Evolutionary conservation across 2,797 vertebrate genomes (phyloP).

Genomic region (Semaprochilodus insignis): DNA sequence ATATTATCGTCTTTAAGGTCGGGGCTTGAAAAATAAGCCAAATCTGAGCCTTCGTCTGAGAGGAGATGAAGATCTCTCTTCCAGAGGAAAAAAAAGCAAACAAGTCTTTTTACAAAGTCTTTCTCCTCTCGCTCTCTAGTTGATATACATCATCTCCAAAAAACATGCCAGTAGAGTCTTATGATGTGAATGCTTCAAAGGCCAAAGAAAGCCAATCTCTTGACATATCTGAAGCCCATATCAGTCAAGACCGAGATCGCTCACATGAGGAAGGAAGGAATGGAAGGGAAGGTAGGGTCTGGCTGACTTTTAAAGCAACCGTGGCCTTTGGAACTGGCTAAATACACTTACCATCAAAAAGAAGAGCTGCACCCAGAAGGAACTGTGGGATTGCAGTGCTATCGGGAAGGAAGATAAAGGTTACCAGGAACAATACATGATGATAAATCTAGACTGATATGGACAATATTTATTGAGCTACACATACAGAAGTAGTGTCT

Average conservation of each 20-base stretch:
- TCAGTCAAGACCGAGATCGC: not conserved
- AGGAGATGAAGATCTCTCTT: conserved; percentile 10
- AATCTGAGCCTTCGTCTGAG: not conserved
- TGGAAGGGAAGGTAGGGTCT: not conserved
- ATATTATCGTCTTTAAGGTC: conserved; percentile 49
- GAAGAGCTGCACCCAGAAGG: too few species aligned
- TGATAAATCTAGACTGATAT: too few species aligned
- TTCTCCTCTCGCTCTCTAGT: not conserved
- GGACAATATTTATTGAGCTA: too few species aligned
- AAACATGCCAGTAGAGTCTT: not conserved
- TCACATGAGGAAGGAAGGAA: not conserved
- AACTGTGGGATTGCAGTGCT: too few species aligned
- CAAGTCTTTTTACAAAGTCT: not conserved
- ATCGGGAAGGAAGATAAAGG: too few species aligned
- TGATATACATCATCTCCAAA: not conserved
- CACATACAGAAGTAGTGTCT: too few species aligned
- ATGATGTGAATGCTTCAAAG: not conserved
- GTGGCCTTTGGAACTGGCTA: too few species aligned
- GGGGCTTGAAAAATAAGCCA: not conserved
- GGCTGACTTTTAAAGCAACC: not conserved
- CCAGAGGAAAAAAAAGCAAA: not conserved
- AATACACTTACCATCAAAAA: too few species aligned
- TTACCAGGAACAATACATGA: too few species aligned
- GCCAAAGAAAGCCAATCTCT: not conserved
- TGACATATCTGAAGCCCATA: not conserved